These are phyloP conservation scores for Eleginops maclovinus DNA, from an alignment of 2,113 vertebrate genomes.

Conservation along the genomic window DNA sequence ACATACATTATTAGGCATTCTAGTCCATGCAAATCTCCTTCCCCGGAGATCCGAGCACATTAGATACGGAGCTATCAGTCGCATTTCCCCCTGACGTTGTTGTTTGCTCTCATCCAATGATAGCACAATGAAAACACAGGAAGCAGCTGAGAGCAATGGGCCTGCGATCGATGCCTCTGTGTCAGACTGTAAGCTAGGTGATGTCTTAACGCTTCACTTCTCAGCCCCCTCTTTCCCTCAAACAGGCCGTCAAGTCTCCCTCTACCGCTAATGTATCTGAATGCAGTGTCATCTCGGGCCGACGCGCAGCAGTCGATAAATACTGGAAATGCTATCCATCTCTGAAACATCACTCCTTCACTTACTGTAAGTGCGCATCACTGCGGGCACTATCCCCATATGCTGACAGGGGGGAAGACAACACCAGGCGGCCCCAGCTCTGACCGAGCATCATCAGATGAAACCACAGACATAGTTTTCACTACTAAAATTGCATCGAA, in stretches of 20 bases:
- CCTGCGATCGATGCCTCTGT: slow-evolving; percentile 74
- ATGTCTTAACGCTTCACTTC: slow-evolving; percentile 72
- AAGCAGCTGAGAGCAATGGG: slow-evolving; percentile 66
- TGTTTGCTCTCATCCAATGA: slow-evolving; percentile 78
- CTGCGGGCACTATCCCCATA: slow-evolving; percentile 63
- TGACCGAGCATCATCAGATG: slow-evolving; percentile 52
- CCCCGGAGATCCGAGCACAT: slow-evolving; percentile 51
- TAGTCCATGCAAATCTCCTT: slow-evolving; percentile 49
- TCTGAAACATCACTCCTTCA: slow-evolving; percentile 85
- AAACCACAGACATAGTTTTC: slow-evolving; percentile 59
- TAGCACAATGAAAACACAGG: slow-evolving; percentile 81
- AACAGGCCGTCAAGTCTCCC: slow-evolving; percentile 66
- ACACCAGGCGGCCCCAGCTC: slow-evolving; percentile 62
- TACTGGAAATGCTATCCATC: slow-evolving; percentile 85
- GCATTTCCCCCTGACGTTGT: slow-evolving; percentile 69
- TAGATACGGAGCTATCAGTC: slow-evolving; percentile 59
- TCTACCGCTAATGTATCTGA: slow-evolving; percentile 82
- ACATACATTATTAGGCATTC: slow-evolving; percentile 44
- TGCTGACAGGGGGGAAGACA: slow-evolving; percentile 78
- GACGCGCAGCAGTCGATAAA: slow-evolving; percentile 81
- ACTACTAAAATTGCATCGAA: slow-evolving; percentile 47
- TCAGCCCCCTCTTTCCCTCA: slow-evolving; percentile 45
- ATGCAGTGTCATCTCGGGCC: slow-evolving; percentile 70
- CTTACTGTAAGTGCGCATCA: slow-evolving; percentile 84
- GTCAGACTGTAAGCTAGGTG: slow-evolving; percentile 57